Base-by-base conservation (phyloP, 2,797 vertebrate genomes). In the Sebastes wilsoni region DNA sequence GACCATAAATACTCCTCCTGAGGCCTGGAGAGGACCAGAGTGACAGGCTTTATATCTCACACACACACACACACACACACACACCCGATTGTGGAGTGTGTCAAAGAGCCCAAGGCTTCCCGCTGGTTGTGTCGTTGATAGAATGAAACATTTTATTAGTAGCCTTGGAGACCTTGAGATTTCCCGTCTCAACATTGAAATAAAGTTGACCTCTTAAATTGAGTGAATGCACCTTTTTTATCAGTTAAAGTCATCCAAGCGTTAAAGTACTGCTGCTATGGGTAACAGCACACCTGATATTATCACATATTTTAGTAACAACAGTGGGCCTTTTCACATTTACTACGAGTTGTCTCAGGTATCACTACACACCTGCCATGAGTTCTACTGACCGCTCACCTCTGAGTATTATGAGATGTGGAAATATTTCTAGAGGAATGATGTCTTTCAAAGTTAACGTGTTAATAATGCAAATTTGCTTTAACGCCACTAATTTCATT, bases 1-100 rank as follows among this genome's bases (percentile, higher is more conserved):
- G 71, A 61, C 87, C 78, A 88, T 86, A 84, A 86, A 89, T 90
- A 81, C 69, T 65, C 38, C 12, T 75, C 56, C 28, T 68, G 27
- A 78, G 64, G 56, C 65, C 68, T 70, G 58, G 30, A 72, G 42
- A 78, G 55, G 36, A 64, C 65, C 69, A 68, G 18, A 25, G 65
- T 75, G 62, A 77, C 72, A 46, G 42, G 28, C 38, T 32, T 79
- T 72, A 64, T 69, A 30, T 67, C 28, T 8, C 59, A 23, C 75
- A 36, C 6, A 20, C 28, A 23, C 46, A 4, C 9, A 8, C 72
- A 61, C 70, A 30, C 69, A 81, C 66, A 25, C 72, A 79, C n/a
- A 46, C 14, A 52, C 36, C n/a, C 27, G 7, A 70, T 36, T 62
- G 61, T 52, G 38, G 23, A 66, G 49, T 25, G 49, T 34, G 58